Conservation (phyloP, 2,888 invertebrate species). For the Hydroisotoma schaefferi region DNA sequence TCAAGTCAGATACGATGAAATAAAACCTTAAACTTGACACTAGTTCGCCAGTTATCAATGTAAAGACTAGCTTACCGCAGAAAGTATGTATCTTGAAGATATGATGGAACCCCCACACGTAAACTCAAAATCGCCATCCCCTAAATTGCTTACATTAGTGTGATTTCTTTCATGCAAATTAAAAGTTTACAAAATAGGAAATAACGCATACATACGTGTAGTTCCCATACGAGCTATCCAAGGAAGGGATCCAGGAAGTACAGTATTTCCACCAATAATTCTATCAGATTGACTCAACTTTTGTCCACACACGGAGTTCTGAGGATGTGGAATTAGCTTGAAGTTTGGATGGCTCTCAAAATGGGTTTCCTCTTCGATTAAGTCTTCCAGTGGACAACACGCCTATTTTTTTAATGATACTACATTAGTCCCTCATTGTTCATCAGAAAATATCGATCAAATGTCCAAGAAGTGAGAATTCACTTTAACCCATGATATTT, state of each 20-base stretch:
- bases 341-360: constrained; percentile 29
- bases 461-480: too few relatives aligned
- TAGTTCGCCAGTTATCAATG: not conserved
- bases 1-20: too few relatives aligned
- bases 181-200: too few relatives aligned
- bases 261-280: constrained; percentile 37
- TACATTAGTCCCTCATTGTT: not conserved
- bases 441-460: not conserved
- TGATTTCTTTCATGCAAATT: constrained; percentile 6
- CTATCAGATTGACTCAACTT: constrained; percentile 15
- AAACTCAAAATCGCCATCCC: constrained; percentile 19
- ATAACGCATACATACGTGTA: constrained; percentile 13
- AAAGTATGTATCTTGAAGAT: constrained; percentile 3
- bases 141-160: not conserved
- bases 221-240: constrained; percentile 43
- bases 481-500: constrained; percentile 8
- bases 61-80: not conserved
- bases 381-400: constrained; percentile 37
- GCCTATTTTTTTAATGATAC: constrained; percentile 22
- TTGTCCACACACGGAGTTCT: constrained; percentile 23
- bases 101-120: constrained; percentile 37
- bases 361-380: constrained; percentile 19
- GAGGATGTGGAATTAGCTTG: constrained; percentile 25
- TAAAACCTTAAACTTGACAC: not conserved
- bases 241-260: constrained; percentile 36